phyloP scores from a whole-genome alignment of 1,140 invertebrate species.

The Riptortus pedestris region DNA sequence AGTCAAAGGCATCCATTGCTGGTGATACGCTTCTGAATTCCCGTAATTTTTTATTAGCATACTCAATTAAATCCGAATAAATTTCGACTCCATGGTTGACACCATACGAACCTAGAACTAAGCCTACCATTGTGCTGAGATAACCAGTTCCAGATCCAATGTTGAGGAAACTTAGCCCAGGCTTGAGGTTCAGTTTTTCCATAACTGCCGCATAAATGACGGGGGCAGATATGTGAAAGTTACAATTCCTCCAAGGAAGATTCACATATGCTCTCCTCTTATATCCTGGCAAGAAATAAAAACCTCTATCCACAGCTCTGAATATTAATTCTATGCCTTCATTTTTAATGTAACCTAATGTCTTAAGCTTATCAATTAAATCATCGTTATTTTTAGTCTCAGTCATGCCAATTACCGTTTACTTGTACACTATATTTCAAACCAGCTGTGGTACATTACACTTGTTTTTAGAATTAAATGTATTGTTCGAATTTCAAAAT shows the following conservation, averaged over 20 bases:
- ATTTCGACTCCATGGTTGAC: slow-evolving; percentile 83
- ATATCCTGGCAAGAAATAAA: slow-evolving; percentile 62
- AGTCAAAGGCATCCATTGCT: slow-evolving; percentile 63
- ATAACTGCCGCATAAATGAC: slow-evolving; percentile 82
- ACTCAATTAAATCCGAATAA: slow-evolving; percentile 63
- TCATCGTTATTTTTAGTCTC: slow-evolving; percentile 74
- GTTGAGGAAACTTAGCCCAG: slow-evolving; percentile 76
- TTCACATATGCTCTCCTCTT: slow-evolving; percentile 68
- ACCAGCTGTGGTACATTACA: no score
- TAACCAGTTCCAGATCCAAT: slow-evolving; percentile 85
- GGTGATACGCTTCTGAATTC: slow-evolving; percentile 61
- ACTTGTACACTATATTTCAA: no score
- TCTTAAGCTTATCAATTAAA: slow-evolving; percentile 68
- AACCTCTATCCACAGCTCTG: slow-evolving; percentile 68
- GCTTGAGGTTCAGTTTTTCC: slow-evolving; percentile 60
- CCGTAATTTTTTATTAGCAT: slow-evolving; percentile 58
- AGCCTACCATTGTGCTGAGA: slow-evolving; percentile 75
- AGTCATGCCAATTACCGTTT: slow-evolving; percentile 76
- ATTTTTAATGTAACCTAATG: slow-evolving; percentile 63
- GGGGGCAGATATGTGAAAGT: slow-evolving; percentile 76
- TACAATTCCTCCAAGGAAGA: slow-evolving; percentile 70
- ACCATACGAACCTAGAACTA: slow-evolving; percentile 64
- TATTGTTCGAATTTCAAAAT: no score
- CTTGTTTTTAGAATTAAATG: no score
- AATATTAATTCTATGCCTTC: slow-evolving; percentile 63